Conservation (phyloP, 1,140 invertebrate genomes). For the Camponotus floridanus region DNA sequence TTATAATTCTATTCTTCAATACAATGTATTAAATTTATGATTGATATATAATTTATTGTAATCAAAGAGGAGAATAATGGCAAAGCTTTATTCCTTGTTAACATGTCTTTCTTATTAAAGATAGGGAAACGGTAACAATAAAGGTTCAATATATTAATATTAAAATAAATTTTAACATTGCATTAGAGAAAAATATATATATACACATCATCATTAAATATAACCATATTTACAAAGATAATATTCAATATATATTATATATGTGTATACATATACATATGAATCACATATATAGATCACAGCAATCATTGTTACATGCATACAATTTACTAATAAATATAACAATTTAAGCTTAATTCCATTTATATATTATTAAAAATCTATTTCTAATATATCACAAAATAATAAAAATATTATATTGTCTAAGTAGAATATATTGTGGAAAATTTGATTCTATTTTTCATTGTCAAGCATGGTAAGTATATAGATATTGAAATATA, state of each 20-base stretch:
- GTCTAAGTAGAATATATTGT: conserved; percentile 7
- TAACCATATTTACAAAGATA: conserved; percentile 72
- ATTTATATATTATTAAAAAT: conserved; percentile 50
- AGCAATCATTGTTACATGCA: conserved; percentile 75
- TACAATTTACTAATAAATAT: conserved; percentile 77
- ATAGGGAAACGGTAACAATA: conserved; percentile 23
- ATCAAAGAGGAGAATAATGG: conserved; percentile 32
- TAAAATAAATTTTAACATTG: conserved; percentile 73
- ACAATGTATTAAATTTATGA: conserved; percentile 37
- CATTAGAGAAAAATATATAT: conserved; percentile 12
- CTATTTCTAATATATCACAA: conserved; percentile 34
- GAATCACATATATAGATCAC: conserved; percentile 64
- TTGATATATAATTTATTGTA: conserved; percentile 41
- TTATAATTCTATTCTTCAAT: conserved; percentile 57
- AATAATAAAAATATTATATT: conserved; percentile 35
- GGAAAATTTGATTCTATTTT: background rate
- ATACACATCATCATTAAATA: conserved; percentile 62
- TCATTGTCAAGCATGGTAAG: conserved; percentile 17
- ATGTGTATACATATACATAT: conserved; percentile 49
- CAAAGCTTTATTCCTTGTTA: conserved; percentile 52
- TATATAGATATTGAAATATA: conserved; percentile 10
- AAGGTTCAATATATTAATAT: conserved; percentile 67
- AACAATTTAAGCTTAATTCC: conserved; percentile 65
- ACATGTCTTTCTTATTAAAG: conserved; percentile 61
- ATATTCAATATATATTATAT: conserved; percentile 68